A percentile compares a stretch with the other conserved stretches of the same genome.
Evolutionary conservation across 2,113 vertebrate species (phyloP).

Genomic region (Ellobius talpinus): DNA sequence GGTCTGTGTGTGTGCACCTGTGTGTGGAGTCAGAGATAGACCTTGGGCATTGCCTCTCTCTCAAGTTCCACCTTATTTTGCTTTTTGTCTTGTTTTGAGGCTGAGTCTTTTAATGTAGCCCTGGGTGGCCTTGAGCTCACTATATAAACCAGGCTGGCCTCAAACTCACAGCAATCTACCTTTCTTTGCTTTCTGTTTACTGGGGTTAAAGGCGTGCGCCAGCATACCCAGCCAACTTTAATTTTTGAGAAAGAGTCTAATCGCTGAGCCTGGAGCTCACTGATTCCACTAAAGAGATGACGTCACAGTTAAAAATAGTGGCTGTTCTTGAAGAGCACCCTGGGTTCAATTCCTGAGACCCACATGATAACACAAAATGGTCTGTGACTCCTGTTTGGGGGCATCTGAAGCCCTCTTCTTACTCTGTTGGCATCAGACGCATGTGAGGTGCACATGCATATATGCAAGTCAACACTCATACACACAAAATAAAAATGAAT

Average conservation of each 20-base stretch:
- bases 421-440: not conserved
- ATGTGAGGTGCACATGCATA: too few relatives aligned
- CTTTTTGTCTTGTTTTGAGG: not conserved
- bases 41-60: not conserved
- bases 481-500: not conserved
- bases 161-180: not conserved
- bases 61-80: not conserved
- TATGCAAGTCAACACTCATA: not conserved
- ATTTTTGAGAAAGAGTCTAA: not conserved
- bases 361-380: not conserved
- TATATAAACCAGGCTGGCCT: not conserved
- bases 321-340: not conserved
- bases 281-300: not conserved
- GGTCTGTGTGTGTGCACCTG: not conserved
- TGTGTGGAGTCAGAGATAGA: not conserved
- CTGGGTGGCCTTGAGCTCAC: not conserved
- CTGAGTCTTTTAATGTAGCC: not conserved
- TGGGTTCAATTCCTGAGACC: not conserved
- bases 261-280: not conserved
- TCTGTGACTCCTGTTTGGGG: not conserved
- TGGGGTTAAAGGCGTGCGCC: fast-evolving
- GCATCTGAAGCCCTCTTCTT: not conserved
- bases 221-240: not conserved
- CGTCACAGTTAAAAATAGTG: not conserved
- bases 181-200: not conserved